phyloP scores from a whole-genome alignment of 2,113 vertebrate genomes.

The Turnix velox region DNA sequence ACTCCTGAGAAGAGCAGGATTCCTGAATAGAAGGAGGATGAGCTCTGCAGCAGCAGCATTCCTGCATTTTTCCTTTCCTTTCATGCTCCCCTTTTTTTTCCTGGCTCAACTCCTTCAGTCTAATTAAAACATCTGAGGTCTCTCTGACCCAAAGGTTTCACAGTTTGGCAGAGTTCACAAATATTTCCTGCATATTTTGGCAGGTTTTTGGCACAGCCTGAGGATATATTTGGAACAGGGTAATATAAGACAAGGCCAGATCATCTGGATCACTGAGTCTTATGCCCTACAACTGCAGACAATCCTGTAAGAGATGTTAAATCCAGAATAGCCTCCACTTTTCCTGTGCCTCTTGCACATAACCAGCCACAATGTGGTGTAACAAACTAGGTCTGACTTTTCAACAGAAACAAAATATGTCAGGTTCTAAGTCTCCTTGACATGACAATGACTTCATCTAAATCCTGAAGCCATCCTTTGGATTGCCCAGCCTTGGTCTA shows the following conservation, averaged over 20 bases:
- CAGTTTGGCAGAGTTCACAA: constrained; percentile 3
- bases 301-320: neutral
- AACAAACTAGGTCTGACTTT: constrained; percentile 10
- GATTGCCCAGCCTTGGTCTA: constrained; percentile 49
- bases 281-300: neutral
- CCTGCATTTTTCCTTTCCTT: neutral
- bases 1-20: neutral
- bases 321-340: neutral
- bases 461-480: constrained; percentile 31
- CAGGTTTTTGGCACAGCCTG: constrained; percentile 8
- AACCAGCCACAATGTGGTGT: neutral
- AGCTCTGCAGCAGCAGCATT: neutral
- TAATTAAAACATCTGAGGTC: neutral
- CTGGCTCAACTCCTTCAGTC: neutral
- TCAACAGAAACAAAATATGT: neutral
- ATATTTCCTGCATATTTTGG: constrained; percentile 31
- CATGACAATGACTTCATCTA: constrained; percentile 51
- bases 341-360: neutral
- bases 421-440: constrained; percentile 56
- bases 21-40: neutral
- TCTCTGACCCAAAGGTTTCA: neutral
- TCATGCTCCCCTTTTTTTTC: neutral
- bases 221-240: neutral
- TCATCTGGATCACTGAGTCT: neutral
- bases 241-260: neutral